Base-by-base conservation (phyloP, 2,888 invertebrate species). In the Coleophora deauratella region DNA sequence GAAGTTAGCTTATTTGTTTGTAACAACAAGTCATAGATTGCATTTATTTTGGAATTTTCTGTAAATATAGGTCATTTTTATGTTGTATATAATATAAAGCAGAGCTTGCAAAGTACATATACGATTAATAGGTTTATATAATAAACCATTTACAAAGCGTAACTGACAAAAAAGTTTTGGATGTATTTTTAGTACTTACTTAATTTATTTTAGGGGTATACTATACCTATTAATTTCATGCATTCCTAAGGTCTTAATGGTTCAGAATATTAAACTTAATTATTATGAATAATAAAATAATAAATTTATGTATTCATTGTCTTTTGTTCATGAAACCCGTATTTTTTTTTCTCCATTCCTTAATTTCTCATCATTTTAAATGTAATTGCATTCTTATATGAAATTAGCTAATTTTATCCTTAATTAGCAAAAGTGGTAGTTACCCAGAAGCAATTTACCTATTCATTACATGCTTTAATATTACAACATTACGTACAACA, bases 191-290 rank as follows among this genome's bases (percentile, higher is more conserved):
- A 75, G 81, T 80, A 81, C 78, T 80, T 80, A 81, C 78, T 80
- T 82, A 82, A 81, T 72, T 80, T 79, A 81, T 80, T 79, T 71
- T 68, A 69, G 62, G n/a, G n/a, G 66, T 74, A 72, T 64, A 66
- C 64, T 75, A 66, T 76, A 72, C 69, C 67, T 57, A 59, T 38
- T 41, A 40, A 31, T 64, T 68, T 64, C 66, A 72, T 73, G 72
- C 82, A 84, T 84, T 82, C 82, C 82, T 78, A 73, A 71, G 61
- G 64, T 76, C 68, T 72, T 63, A 72, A 72, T 59, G 66, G 70
- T 77, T 77, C 71, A 71, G 69, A 72, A 71, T 74, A 76, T 74
- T 75, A 71, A 64, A 61, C 54, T 57, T 67, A 21, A 21, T 21
- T 21, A 21, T 21, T 21, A 62, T 65, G 60, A 74, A 72, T 72